Base-by-base conservation (phyloP, 2,797 vertebrate genomes). In the Tinamus major region DNA sequence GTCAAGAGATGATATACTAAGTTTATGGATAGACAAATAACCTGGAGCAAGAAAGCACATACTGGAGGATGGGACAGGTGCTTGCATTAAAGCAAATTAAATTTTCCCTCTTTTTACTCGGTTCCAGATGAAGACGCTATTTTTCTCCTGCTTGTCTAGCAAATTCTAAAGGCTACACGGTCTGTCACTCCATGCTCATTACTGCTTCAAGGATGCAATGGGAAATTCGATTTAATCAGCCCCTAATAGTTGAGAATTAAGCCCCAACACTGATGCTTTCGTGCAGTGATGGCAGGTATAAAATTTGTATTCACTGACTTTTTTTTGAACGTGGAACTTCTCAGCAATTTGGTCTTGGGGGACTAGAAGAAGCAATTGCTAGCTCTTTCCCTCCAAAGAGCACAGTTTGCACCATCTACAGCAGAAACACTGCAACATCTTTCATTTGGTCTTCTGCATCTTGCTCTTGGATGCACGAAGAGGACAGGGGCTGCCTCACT, bases 161-260 rank as follows among this genome's bases (percentile, higher is more conserved):
- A 15, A n/a, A 12, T 33, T 59, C 8, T 4, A 31, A 58, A 41
- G 44, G 67, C 44, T 59, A 21, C 31, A 35, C 20, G 64, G n/a
- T 77, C 51, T 67, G 65, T 87, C 91, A 75, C 58, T 69, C 24
- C 31, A 11, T 59, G 56, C 87, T 68, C 62, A 24, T 62, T 78
- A 88, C 62, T 69, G 8, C 76, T 59, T 46, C 24, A 41, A 10
- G 37, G 46, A 79, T 58, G 76, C 31, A 21, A 74, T 1, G 13
- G 76, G 44, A 78, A 65, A 72, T 87, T 6, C 23, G 49, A 90
- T 87, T 69, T 76, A 86, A 96, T 94, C 55, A 88, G 72, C 23
- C 39, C 12, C 74, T 79, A 81, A 81, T 42, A 82, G 78, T 20
- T 79, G 56, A 65, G 41, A 80, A 75, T 79, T 61, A 31, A 85